Evolutionary conservation across 2,797 vertebrate species (phyloP).

Genomic region (Danio albolineatus): DNA sequence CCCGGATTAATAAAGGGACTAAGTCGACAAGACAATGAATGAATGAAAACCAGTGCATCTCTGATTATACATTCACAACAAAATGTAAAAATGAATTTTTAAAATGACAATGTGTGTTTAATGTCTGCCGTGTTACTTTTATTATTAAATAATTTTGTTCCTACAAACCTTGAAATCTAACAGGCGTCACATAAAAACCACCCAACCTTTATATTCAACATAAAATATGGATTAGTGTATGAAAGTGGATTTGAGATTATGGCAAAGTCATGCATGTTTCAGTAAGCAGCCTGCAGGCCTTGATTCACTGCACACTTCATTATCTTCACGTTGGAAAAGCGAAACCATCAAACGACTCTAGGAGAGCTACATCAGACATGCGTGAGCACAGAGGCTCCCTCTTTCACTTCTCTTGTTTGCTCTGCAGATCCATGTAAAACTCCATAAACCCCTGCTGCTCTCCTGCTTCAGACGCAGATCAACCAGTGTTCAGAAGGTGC

Average conservation of each 20-base stretch:
- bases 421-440: constrained; percentile 31
- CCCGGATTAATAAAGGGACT: too few species aligned
- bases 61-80: too few species aligned
- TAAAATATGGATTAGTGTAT: constrained; percentile 46
- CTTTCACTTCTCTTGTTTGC: constrained; percentile 38
- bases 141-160: not conserved
- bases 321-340: constrained; percentile 22
- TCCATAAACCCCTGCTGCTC: constrained; percentile 39
- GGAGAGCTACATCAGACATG: constrained; percentile 39
- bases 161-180: constrained; percentile 14
- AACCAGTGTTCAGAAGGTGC: constrained; percentile 26
- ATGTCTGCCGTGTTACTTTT: not conserved
- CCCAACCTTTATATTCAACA: constrained; percentile 17
- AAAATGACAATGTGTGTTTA: not conserved
- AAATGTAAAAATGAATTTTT: not conserved
- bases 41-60: too few species aligned
- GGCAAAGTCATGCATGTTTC: constrained; percentile 48
- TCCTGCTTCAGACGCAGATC: constrained; percentile 18
- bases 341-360: constrained; percentile 38
- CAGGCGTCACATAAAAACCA: constrained; percentile 3
- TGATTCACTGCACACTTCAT: constrained; percentile 43
- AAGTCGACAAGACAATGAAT: too few species aligned
- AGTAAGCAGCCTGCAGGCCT: constrained; percentile 45
- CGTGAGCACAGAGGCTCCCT: constrained; percentile 23
- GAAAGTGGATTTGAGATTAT: constrained; percentile 47